Base-by-base conservation (phyloP, 2,113 vertebrate species). In the Callaeas wilsoni region DNA sequence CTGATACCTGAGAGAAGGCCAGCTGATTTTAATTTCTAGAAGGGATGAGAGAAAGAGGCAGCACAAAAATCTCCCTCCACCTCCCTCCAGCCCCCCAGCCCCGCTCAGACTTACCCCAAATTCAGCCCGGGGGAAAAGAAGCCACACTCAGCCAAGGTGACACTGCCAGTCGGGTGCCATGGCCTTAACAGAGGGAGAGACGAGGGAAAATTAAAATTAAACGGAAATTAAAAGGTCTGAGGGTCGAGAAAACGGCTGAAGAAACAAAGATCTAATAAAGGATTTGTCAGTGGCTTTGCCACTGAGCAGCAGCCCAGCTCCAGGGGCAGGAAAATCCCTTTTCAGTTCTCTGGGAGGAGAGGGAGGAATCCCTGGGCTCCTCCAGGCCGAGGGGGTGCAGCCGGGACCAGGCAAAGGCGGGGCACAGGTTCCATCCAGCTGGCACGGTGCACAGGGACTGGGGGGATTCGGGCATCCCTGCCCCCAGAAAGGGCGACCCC, bases 371-470 rank as follows among this genome's bases (percentile, higher is more conserved):
- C 42, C 27, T 2, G 91, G 64, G 80, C 44, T 46, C 6, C 69
- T 30, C 19, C 16, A 0, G 23, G 67, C 4, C 6, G 1, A 7
- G 6, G 6, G 2, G 77, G 56, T 4, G 17, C 63, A 37, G 69
- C 39, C 18, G 60, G 63, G 53, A 68, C 20, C 29, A 7, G 22
- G 23, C 15, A 22, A 8, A 29, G 46, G n/a, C 65, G 22, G 76
- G 42, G 37, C 63, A 10, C 4, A 1, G n/a, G 21, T 4, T 18
- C 35, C 56, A 7, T 10, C 13, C 41, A 2, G 7, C 27, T 14
- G 64, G 57, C 41, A 13, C 21, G 1, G 3, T 0, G 14, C 29
- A 13, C 35, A 16, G 59, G 32, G 29, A 7, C 1, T 1, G 27
- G 4, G 23, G n/a, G 20, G 1, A 33, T 1, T 4, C 32, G 16